Evolutionary conservation across 2,113 vertebrate species (phyloP).

Genomic region (Spheniscus mendiculus): DNA sequence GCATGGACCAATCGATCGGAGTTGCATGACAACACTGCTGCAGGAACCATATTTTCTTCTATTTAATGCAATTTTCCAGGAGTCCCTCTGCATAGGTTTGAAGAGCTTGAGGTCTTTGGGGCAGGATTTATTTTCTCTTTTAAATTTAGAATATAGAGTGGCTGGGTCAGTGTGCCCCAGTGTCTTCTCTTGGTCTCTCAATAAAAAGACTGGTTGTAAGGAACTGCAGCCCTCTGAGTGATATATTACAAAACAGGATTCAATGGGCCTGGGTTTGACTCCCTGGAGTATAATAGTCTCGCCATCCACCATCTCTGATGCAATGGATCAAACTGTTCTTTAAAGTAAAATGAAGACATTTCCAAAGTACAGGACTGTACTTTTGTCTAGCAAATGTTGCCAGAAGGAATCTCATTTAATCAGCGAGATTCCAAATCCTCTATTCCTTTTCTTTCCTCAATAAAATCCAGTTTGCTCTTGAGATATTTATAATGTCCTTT

Average conservation of each 20-base stretch:
- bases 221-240: background rate
- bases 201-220: background rate
- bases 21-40: background rate
- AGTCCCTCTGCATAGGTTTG: background rate
- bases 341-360: background rate
- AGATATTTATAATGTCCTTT: background rate
- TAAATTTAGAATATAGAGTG: background rate
- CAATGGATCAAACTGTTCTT: background rate
- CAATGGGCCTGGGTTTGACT: background rate
- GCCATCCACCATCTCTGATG: rapidly evolving
- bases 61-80: background rate
- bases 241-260: background rate
- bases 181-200: background rate
- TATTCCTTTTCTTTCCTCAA: background rate
- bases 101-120: background rate
- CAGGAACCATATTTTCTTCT: background rate
- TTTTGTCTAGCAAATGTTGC: background rate
- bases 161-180: background rate
- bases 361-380: background rate
- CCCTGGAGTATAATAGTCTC: background rate
- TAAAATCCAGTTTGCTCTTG: background rate
- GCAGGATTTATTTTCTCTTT: background rate
- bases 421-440: background rate
- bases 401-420: background rate
- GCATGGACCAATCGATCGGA: background rate